phyloP scores from a whole-genome alignment of 2,888 invertebrate genomes.

The Girardia tigrina region DNA sequence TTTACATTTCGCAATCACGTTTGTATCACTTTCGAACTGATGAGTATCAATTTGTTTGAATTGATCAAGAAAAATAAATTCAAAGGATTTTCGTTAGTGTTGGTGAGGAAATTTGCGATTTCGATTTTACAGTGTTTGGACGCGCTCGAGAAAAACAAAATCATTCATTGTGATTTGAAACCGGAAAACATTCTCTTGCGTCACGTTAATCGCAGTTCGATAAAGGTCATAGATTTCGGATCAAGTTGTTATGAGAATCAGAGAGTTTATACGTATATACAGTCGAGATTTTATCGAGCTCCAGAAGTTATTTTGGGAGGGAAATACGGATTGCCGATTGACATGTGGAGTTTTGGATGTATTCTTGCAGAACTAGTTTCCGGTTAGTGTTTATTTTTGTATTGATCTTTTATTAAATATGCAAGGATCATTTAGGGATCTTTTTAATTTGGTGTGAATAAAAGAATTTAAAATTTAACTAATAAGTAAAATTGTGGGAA shows the following conservation, averaged over 20 bases:
- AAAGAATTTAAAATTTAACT: too few relatives aligned
- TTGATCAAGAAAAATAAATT: constrained; percentile 92
- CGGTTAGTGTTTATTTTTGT: constrained; percentile 45
- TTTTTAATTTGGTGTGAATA: too few relatives aligned
- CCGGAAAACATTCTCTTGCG: constrained; percentile 38
- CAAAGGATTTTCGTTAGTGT: constrained; percentile 78
- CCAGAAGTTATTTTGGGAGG: constrained; percentile 64
- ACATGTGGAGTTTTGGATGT: constrained; percentile 56
- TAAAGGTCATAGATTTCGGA: constrained; percentile 38
- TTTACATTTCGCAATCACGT: constrained; percentile 89
- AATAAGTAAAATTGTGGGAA: too few relatives aligned
- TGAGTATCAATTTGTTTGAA: constrained; percentile 86
- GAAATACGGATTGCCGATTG: constrained; percentile 65
- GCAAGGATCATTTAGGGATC: too few relatives aligned
- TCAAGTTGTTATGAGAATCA: constrained; percentile 55
- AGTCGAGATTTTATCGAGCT: constrained; percentile 79
- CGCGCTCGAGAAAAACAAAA: constrained; percentile 51
- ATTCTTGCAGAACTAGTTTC: constrained; percentile 82
- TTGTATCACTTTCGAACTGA: constrained; percentile 83
- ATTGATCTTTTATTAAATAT: neutral
- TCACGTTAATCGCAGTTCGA: constrained; percentile 37
- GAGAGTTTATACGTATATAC: constrained; percentile 83
- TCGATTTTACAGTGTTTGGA: constrained; percentile 81
- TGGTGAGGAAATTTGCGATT: constrained; percentile 87
- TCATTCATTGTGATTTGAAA: constrained; percentile 39